Conservation (phyloP, 1,140 invertebrate genomes). For the Agrypnia vestita region DNA sequence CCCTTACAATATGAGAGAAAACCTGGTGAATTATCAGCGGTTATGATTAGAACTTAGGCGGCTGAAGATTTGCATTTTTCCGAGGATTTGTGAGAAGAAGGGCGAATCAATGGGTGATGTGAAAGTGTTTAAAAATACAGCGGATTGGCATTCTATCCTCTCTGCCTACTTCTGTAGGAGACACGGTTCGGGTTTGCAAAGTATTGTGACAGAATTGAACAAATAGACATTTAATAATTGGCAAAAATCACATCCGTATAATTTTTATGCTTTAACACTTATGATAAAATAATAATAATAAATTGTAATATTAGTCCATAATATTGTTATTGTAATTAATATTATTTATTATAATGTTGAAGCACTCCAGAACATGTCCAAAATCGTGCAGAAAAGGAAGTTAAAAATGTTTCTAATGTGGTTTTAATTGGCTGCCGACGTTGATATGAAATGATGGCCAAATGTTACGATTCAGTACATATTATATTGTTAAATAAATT, state of each 20-base stretch:
- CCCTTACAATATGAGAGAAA: no score
- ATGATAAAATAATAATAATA: conserved; percentile 6
- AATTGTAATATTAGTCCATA: conserved; percentile 12
- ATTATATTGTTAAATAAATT: conserved; percentile 30
- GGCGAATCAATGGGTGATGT: neutral
- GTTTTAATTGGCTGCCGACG: neutral
- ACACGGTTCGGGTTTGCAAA: neutral
- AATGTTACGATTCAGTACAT: conserved; percentile 22
- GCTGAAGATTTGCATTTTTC: no score
- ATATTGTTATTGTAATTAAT: conserved; percentile 1
- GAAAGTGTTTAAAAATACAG: conserved; percentile 3
- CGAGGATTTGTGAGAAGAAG: no score
- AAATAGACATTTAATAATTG: neutral
- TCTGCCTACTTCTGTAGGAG: neutral
- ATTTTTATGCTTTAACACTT: conserved; percentile 6
- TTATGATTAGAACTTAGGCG: no score
- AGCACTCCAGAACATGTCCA: neutral
- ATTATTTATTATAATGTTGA: conserved; percentile 1
- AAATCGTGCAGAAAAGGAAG: neutral
- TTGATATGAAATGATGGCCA: conserved; percentile 17
- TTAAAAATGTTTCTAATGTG: neutral
- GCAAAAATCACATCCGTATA: neutral
- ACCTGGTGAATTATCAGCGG: no score
- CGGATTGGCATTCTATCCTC: neutral
- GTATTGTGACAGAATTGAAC: neutral